Percentiles rank a stretch among this genome's conserved stretches.
Evolutionary conservation across 2,888 invertebrate genomes (phyloP).

Genomic region (Trichopoda pennipes): DNA sequence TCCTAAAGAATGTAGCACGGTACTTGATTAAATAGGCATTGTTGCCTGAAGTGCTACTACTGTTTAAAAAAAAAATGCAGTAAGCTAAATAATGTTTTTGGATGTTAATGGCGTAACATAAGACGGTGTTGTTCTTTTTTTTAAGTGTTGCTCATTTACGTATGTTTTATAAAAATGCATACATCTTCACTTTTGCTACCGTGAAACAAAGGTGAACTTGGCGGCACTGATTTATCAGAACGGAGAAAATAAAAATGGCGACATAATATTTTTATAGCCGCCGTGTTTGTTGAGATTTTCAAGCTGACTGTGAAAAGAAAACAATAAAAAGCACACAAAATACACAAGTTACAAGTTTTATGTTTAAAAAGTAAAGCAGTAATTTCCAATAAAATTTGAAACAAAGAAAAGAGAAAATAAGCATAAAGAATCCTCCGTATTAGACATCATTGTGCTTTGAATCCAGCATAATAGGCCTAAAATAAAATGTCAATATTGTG

Average conservation of each 20-base stretch:
- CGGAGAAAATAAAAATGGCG: slow-evolving; percentile 66
- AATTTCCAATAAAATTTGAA: background rate
- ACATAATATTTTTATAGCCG: slow-evolving; percentile 67
- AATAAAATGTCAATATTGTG: slow-evolving; percentile 29
- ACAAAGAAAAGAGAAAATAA: slow-evolving; percentile 30
- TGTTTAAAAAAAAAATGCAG: no score
- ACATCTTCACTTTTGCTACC: background rate
- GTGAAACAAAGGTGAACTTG: slow-evolving; percentile 9
- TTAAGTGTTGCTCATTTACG: background rate
- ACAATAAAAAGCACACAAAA: slow-evolving; percentile 22
- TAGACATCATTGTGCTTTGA: slow-evolving; percentile 46
- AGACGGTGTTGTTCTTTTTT: background rate
- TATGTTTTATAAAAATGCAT: background rate
- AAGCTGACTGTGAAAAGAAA: slow-evolving; percentile 44
- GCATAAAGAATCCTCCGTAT: slow-evolving; percentile 33
- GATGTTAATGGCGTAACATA: no score
- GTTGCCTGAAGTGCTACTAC: no score
- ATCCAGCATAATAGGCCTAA: slow-evolving; percentile 30
- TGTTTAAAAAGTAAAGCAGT: background rate
- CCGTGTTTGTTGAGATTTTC: slow-evolving; percentile 61
- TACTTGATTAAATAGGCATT: no score
- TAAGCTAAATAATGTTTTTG: no score
- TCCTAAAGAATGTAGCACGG: no score
- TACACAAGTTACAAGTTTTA: background rate
- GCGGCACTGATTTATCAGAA: slow-evolving; percentile 45